Conservation (phyloP, 2,888 invertebrate genomes). For the Stramonita haemastoma region DNA sequence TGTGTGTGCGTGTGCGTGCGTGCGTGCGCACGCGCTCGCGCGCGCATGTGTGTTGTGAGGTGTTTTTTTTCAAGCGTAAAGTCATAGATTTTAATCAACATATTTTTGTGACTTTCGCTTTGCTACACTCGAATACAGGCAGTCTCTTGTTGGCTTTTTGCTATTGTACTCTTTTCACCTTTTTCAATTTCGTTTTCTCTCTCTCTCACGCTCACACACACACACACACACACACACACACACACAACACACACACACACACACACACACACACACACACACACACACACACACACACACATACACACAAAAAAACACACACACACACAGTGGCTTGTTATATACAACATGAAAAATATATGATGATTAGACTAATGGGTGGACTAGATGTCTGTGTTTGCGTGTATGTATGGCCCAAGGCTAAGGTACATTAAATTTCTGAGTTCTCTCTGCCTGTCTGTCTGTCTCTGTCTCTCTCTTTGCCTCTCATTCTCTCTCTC, state of each 20-base stretch:
- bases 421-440: too few species aligned
- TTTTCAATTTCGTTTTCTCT: background rate
- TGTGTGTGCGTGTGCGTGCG: background rate
- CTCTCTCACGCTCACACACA: background rate
- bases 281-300: background rate
- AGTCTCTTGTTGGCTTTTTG: background rate
- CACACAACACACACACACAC: background rate
- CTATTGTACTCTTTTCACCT: background rate
- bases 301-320: background rate
- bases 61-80: background rate
- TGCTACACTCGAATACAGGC: background rate
- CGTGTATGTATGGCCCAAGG: too few species aligned
- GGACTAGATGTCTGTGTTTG: too few species aligned
- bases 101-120: background rate
- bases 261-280: background rate
- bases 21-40: background rate
- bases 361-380: too few species aligned
- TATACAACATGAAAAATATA: too few species aligned
- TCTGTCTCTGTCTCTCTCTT: too few species aligned
- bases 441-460: too few species aligned
- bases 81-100: too few species aligned
- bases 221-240: background rate
- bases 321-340: too few species aligned
- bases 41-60: background rate
- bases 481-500: too few species aligned